These are phyloP conservation scores for Spodoptera frugiperda DNA, from an alignment of 1,140 invertebrate species.

Conservation along the genomic window DNA sequence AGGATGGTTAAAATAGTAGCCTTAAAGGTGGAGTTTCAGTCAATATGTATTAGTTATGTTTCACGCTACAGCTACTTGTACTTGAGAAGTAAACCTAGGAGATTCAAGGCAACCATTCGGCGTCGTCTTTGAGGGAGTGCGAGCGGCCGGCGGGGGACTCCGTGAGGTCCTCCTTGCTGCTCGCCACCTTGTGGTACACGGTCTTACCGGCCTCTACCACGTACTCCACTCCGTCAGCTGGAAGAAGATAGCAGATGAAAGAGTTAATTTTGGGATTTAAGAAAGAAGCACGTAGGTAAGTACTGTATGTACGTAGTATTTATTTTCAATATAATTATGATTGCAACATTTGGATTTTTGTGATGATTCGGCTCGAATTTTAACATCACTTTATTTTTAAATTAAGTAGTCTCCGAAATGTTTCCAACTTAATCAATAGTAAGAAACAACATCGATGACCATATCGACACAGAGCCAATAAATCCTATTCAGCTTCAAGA, in stretches of 20 bases:
- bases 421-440: no score
- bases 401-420: no score
- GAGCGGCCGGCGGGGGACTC: conserved; percentile 60
- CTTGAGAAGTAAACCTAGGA: background rate
- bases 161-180: conserved; percentile 81
- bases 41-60: background rate
- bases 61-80: conserved; percentile 22
- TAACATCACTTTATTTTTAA: no score
- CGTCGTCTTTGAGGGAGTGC: conserved; percentile 69
- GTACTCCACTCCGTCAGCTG: conserved; percentile 85
- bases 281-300: background rate
- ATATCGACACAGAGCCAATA: no score
- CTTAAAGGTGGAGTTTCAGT: background rate
- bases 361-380: no score
- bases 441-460: no score
- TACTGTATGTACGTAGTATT: no score
- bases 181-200: conserved; percentile 82
- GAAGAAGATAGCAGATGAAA: background rate
- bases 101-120: conserved; percentile 81
- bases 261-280: no score
- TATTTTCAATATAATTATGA: background rate
- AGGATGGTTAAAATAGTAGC: no score
- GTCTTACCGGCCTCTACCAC: conserved; percentile 84
- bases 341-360: no score
- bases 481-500: no score